Evolutionary conservation across 2,888 invertebrate genomes (phyloP).

Genomic region (Tolmerus cingulatus): DNA sequence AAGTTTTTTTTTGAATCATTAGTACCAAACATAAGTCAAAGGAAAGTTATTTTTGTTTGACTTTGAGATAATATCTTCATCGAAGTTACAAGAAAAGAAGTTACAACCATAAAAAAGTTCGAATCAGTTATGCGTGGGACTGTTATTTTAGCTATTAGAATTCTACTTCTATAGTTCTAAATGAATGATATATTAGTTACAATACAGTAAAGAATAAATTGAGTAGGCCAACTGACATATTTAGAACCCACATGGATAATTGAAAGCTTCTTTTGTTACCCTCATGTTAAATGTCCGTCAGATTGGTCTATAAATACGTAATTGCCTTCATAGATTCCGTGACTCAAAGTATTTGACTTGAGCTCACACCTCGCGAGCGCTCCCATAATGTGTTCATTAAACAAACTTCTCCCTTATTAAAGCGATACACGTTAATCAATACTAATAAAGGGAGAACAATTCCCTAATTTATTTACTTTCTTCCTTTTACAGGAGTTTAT

Average conservation of each 20-base stretch:
- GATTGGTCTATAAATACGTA: background rate
- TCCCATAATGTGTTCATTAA: conserved; percentile 9
- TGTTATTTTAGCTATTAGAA: too few species aligned
- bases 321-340: background rate
- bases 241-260: background rate
- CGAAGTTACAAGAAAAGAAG: background rate
- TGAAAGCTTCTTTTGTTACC: background rate
- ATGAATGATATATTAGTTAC: too few species aligned
- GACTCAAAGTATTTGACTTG: background rate
- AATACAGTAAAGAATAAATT: background rate
- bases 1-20: background rate
- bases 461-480: background rate
- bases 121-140: background rate
- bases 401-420: background rate
- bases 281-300: background rate
- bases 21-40: background rate
- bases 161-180: too few species aligned
- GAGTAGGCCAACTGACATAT: background rate
- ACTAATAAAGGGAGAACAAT: conserved; percentile 1
- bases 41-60: background rate
- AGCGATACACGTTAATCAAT: background rate
- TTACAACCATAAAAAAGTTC: too few species aligned
- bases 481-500: background rate
- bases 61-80: background rate
- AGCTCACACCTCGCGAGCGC: background rate